Conservation (phyloP, 2,113 vertebrate species). For the Arenaria interpres region DNA sequence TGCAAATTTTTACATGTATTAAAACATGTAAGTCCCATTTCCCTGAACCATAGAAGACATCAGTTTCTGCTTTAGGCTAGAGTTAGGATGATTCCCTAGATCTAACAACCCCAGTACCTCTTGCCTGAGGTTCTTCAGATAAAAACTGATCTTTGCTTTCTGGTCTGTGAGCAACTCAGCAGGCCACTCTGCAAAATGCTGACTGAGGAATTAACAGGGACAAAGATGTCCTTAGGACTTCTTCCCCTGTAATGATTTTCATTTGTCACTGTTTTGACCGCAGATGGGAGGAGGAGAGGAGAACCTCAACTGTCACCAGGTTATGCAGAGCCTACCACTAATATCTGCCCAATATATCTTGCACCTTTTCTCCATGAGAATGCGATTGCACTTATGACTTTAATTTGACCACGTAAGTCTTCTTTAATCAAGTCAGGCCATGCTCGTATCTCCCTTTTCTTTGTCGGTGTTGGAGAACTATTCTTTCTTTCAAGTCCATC, state of each 20-base stretch:
- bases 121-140: background rate
- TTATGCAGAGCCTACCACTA: background rate
- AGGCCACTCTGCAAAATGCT: background rate
- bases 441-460: background rate
- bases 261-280: background rate
- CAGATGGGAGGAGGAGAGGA: background rate
- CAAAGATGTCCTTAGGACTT: background rate
- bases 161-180: background rate
- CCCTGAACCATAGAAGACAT: background rate
- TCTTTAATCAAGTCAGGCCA: background rate
- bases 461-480: background rate
- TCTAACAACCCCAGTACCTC: background rate
- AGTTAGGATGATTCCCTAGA: background rate
- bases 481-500: background rate
- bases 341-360: background rate
- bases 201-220: background rate
- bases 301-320: background rate
- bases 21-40: background rate
- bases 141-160: background rate
- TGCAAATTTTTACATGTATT: background rate
- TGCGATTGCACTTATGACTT: rapidly evolving
- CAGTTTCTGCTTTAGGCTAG: background rate
- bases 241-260: background rate
- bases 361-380: background rate
- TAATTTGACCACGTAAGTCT: background rate